Evolutionary conservation across 2,113 vertebrate genomes (phyloP).

Genomic region (Pelmatolapia mariae): DNA sequence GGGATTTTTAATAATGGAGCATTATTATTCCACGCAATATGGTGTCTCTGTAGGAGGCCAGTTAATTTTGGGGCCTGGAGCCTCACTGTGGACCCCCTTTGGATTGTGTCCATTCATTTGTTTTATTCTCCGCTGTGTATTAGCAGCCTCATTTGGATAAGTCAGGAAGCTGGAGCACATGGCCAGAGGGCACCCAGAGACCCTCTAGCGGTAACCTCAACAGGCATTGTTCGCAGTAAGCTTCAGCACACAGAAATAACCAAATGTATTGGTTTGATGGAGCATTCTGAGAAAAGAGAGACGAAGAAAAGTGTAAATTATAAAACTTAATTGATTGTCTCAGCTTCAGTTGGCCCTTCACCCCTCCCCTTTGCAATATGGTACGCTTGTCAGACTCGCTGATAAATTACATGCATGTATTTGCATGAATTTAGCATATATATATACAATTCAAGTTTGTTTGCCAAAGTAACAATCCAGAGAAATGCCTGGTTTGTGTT

Average conservation of each 20-base stretch:
- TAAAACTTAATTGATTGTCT: slow-evolving; percentile 93
- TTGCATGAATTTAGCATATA: slow-evolving; percentile 96
- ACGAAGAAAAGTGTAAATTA: slow-evolving; percentile 69
- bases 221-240: slow-evolving; percentile 83
- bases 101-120: slow-evolving; percentile 78
- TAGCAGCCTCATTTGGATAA: slow-evolving; percentile 79
- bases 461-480: slow-evolving; percentile 81
- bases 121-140: slow-evolving; percentile 82
- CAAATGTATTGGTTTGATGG: background rate
- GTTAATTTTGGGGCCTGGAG: slow-evolving; percentile 65
- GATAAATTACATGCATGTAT: slow-evolving; percentile 95
- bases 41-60: slow-evolving; percentile 64
- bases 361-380: slow-evolving; percentile 87
- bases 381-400: slow-evolving; percentile 92
- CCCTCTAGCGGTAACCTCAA: slow-evolving; percentile 80
- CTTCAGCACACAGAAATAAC: slow-evolving; percentile 39
- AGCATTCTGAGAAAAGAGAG: slow-evolving; percentile 62
- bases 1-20: slow-evolving; percentile 60
- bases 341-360: slow-evolving; percentile 83
- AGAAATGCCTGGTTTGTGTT: slow-evolving; percentile 70
- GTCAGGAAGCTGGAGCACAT: slow-evolving; percentile 80
- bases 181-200: slow-evolving; percentile 81
- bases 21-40: slow-evolving; percentile 75
- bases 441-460: slow-evolving; percentile 83
- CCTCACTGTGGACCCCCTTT: slow-evolving; percentile 55